phyloP scores from a whole-genome alignment of 1,140 invertebrate genomes.

The Brevipalpus yothersi region DNA sequence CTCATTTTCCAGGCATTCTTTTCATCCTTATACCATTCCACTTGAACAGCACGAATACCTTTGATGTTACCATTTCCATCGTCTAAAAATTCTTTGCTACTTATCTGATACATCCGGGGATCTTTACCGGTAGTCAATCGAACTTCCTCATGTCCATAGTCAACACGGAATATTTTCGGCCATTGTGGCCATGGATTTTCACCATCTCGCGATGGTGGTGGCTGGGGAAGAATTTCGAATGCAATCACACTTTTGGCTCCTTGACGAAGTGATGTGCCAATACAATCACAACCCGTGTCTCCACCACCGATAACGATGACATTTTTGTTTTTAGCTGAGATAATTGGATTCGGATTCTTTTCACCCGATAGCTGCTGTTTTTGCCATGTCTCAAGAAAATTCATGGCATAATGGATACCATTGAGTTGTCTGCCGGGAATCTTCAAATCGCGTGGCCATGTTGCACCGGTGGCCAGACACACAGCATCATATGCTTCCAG shows the following conservation, averaged over 20 bases:
- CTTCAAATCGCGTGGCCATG: slow-evolving; percentile 68
- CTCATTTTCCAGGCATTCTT: slow-evolving; percentile 84
- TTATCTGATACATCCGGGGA: slow-evolving; percentile 71
- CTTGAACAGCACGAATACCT: slow-evolving; percentile 65
- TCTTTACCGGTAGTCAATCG: slow-evolving; percentile 70
- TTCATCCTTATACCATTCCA: slow-evolving; percentile 71
- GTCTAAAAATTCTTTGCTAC: slow-evolving; percentile 80
- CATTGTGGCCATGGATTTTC: slow-evolving; percentile 98
- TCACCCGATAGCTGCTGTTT: slow-evolving; percentile 47
- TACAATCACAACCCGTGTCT: slow-evolving; percentile 98
- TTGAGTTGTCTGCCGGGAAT: slow-evolving; percentile 48
- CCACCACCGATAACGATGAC: slow-evolving; percentile 94
- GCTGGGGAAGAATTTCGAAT: slow-evolving; percentile 90
- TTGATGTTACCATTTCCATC: slow-evolving; percentile 67
- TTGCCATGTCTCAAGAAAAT: slow-evolving; percentile 89
- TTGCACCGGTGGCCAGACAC: slow-evolving; percentile 71
- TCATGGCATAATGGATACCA: slow-evolving; percentile 93
- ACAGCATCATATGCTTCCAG: slow-evolving; percentile 57
- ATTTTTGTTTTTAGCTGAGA: slow-evolving; percentile 72
- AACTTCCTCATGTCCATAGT: slow-evolving; percentile 96
- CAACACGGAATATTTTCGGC: slow-evolving; percentile 82
- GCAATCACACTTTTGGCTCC: slow-evolving; percentile 86
- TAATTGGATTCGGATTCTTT: slow-evolving; percentile 14
- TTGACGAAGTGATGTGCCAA: slow-evolving; percentile 85
- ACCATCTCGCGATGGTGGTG: slow-evolving; percentile 41